Evolutionary conservation across 2,113 vertebrate species (phyloP).

Genomic region (Patagioenas fasciata): DNA sequence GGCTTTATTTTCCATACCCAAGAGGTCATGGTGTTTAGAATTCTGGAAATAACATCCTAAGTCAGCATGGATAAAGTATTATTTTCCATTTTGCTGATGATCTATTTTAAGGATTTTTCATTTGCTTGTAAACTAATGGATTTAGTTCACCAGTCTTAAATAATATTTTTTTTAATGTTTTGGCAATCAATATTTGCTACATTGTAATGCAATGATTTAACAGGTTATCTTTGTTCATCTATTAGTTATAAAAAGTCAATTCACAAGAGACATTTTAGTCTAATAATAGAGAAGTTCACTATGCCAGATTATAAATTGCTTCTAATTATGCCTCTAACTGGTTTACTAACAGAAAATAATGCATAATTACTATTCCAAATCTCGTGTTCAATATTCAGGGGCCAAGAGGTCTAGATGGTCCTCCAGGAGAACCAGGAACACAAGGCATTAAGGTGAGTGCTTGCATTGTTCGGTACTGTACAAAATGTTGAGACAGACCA

Average conservation of each 20-base stretch:
- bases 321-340: background rate
- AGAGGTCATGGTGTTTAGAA: background rate
- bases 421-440: conserved; percentile 84
- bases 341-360: background rate
- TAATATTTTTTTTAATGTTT: background rate
- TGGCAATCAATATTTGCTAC: background rate
- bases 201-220: background rate
- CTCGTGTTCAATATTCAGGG: conserved; percentile 77
- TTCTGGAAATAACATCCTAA: background rate
- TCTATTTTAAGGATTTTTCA: background rate
- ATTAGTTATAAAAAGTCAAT: background rate
- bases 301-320: background rate
- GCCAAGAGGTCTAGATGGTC: conserved; percentile 88
- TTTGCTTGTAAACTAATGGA: background rate
- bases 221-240: background rate
- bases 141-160: background rate
- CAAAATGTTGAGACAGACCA: background rate
- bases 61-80: background rate
- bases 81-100: background rate
- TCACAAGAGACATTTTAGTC: background rate
- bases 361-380: conserved; percentile 4
- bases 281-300: background rate
- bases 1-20: background rate
- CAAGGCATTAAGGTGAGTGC: conserved; percentile 88
- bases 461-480: background rate